Percentiles rank a stretch among this genome's conserved stretches.
Conservation (phyloP, 1,140 invertebrate genomes). For the Bombus superbus region DNA sequence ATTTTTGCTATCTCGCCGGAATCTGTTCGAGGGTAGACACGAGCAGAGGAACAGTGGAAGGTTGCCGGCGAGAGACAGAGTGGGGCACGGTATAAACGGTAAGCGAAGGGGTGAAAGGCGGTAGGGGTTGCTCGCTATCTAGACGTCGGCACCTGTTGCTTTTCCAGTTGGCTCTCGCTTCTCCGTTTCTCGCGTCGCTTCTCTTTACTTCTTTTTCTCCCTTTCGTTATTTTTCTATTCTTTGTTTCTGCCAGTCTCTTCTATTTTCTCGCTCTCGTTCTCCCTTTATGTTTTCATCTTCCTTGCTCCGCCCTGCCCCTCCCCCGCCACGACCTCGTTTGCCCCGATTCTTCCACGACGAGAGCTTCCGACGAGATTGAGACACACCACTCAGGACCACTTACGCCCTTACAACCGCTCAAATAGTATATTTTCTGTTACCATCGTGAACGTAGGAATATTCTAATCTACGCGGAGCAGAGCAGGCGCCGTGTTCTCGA, state of each 20-base stretch:
- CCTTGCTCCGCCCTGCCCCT: not conserved
- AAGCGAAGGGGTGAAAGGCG: conserved; percentile 45
- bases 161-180: conserved; percentile 73
- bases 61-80: not conserved
- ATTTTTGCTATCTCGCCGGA: conserved; percentile 81
- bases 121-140: conserved; percentile 73
- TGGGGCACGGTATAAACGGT: conserved; percentile 36
- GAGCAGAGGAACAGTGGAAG: conserved; percentile 38
- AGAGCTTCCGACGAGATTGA: conserved; percentile 61
- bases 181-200: conserved; percentile 53
- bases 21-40: conserved; percentile 76
- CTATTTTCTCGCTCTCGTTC: conserved; percentile 12
- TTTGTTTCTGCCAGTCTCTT: conserved; percentile 53
- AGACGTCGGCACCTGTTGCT: conserved; percentile 81
- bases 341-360: conserved; percentile 31
- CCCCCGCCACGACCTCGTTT: not conserved
- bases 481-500: too few species aligned
- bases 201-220: not conserved
- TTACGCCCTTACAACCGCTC: conserved; percentile 60
- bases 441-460: not conserved
- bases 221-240: conserved; percentile 33
- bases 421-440: conserved; percentile 34
- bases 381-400: conserved; percentile 72
- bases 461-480: too few species aligned
- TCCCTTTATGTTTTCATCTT: not conserved